Conservation (phyloP, 2,113 vertebrate species). For the Micronycteris hirsuta region DNA sequence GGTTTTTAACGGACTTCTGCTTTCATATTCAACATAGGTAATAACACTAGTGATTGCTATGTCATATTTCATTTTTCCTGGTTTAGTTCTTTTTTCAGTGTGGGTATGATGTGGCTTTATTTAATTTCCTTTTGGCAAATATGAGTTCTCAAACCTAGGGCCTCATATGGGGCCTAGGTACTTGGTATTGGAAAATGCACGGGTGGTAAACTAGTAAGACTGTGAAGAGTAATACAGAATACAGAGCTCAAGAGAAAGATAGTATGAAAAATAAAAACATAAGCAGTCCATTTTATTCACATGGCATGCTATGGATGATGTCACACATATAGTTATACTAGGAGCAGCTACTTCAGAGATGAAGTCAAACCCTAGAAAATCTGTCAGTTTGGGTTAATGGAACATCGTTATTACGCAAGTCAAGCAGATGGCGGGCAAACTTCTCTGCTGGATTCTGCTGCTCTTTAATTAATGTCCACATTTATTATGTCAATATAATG, state of each 20-base stretch:
- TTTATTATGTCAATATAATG: constrained; percentile 87
- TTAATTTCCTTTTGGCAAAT: background rate
- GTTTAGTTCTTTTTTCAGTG: background rate
- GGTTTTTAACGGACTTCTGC: background rate
- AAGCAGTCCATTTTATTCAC: constrained; percentile 37
- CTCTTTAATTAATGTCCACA: constrained; percentile 88
- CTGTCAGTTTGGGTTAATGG: constrained; percentile 85
- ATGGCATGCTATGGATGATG: constrained; percentile 74
- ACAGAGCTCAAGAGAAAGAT: background rate
- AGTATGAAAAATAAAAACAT: background rate
- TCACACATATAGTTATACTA: constrained; percentile 79
- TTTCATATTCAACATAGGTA: background rate
- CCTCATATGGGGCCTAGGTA: background rate
- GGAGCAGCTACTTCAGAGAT: constrained; percentile 76
- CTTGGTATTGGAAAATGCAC: background rate
- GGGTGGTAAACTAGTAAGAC: background rate
- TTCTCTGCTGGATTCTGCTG: constrained; percentile 84
- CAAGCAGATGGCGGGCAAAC: constrained; percentile 88
- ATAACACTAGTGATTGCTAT: background rate
- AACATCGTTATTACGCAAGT: constrained; percentile 86
- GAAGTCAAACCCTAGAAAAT: constrained; percentile 82
- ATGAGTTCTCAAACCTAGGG: background rate
- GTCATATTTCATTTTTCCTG: background rate
- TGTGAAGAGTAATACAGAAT: background rate
- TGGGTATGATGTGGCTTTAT: background rate